Evolutionary conservation across 2,113 vertebrate species (phyloP), one percentile per base, ranked within the genome.

Genomic region (Ochotona princeps): DNA sequence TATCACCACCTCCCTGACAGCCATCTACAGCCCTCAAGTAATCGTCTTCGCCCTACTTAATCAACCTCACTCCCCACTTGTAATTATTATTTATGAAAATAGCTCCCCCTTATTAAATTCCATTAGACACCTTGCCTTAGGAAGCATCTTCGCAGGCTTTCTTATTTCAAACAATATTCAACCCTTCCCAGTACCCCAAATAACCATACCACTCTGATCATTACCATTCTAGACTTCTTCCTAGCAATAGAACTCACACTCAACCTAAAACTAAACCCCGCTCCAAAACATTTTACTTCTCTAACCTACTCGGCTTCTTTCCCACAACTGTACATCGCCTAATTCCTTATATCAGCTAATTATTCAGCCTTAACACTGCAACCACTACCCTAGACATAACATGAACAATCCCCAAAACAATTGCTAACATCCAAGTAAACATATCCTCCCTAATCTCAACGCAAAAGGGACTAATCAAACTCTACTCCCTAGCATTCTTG

Each of bases 371-470:
- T 54, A 91, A 83, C 2, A 20, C 0, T 25, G 13, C 32, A 30
- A n/a, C 26, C 23, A 20, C 5, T 14, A 8, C n/a, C 6, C 13
- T 76, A 57, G 8, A 57, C 12, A 4, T 57, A 18, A 44, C 21
- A 7, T 83, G 61, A 35, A 6, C n/a, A 1, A 10, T 13, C 8
- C 20, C 13, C 13, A 12, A 57, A 67, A 2, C 10, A 1, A 12
- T 20, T 0, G 15, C 23, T 3, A 25, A 9, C 2, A 25, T 21
- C 1, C n/a, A 69, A n/a, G 30, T 57, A 5, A 6, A 25, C 17
- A 2, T 13, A 2, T 57, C 26, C 1, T 38, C 2, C 32, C 1
- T 1, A 1, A 2, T 7, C 32, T 5, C 49, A 2, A 83, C 7
- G 20, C n/a, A 44, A 35, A 75, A 54, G 47, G 28, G 23, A 12